Evolutionary conservation across 2,113 vertebrate genomes (phyloP).

Genomic region (Channa maculata): DNA sequence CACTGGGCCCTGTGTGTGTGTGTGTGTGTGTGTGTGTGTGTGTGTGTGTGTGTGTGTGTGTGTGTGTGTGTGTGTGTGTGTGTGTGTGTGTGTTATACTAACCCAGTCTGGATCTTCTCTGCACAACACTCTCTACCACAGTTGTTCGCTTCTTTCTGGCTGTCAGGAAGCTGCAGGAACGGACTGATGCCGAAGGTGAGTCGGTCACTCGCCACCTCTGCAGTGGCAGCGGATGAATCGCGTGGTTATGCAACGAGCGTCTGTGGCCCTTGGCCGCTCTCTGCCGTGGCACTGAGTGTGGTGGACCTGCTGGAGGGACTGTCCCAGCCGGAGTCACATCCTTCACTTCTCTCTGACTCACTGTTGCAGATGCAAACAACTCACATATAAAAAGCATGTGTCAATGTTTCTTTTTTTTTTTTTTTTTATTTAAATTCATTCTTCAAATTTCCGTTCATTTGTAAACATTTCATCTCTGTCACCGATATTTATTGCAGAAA

Average conservation of each 20-base stretch:
- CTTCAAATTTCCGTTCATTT: too few species aligned
- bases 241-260: constrained; percentile 72
- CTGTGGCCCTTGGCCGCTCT: constrained; percentile 78
- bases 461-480: too few species aligned
- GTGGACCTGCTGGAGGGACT: constrained; percentile 43
- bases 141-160: not conserved
- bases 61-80: too few species aligned
- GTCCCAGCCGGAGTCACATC: too few species aligned
- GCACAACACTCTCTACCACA: not conserved
- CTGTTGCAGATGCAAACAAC: too few species aligned
- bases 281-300: constrained; percentile 73
- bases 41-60: too few species aligned
- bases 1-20: not conserved
- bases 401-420: too few species aligned
- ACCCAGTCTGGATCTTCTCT: not conserved
- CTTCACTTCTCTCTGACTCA: too few species aligned
- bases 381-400: too few species aligned
- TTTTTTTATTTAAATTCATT: too few species aligned
- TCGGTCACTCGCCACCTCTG: constrained; percentile 56
- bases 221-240: constrained; percentile 61
- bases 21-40: too few species aligned
- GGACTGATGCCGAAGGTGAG: constrained; percentile 42
- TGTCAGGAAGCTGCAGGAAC: constrained; percentile 7
- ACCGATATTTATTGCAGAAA: too few species aligned
- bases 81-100: not conserved